These are phyloP conservation scores for Acleris laterana DNA, from an alignment of 2,888 invertebrate genomes.

Conservation along the genomic window DNA sequence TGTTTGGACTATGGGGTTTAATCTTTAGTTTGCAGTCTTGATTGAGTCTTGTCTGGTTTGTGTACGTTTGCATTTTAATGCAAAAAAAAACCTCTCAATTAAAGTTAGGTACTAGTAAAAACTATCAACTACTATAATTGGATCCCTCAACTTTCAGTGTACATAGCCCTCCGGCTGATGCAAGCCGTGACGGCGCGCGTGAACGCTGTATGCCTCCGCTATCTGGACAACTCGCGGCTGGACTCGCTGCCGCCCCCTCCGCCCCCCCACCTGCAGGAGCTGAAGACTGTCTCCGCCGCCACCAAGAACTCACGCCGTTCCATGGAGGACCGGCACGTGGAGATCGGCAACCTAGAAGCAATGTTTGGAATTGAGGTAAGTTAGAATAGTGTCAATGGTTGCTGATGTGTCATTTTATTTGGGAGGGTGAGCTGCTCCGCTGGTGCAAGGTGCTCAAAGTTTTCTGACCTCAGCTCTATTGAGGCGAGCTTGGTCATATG, in stretches of 20 bases:
- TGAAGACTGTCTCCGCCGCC: constrained; percentile 86
- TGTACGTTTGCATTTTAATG: too few species aligned
- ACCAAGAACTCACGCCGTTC: constrained; percentile 92
- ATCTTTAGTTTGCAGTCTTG: too few species aligned
- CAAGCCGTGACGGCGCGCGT: constrained; percentile 89
- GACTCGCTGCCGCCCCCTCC: constrained; percentile 86
- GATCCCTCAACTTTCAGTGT: constrained; percentile 82
- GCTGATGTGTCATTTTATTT: too few species aligned
- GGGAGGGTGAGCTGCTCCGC: too few species aligned
- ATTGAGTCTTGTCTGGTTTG: too few species aligned
- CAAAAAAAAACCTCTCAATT: too few species aligned
- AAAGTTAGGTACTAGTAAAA: too few species aligned
- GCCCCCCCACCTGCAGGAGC: constrained; percentile 77
- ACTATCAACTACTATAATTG: too few species aligned
- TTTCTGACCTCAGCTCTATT: too few species aligned
- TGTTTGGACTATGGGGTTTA: too few species aligned
- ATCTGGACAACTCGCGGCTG: constrained; percentile 87
- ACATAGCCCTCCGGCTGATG: constrained; percentile 89
- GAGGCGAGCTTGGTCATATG: too few species aligned
- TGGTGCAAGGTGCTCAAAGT: too few species aligned
- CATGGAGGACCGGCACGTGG: constrained; percentile 96
- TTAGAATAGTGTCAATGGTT: constrained; percentile 8
- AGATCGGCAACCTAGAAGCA: constrained; percentile 92
- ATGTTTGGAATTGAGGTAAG: constrained; percentile 91
- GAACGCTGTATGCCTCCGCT: constrained; percentile 88